Conservation (phyloP, 2,113 vertebrate genomes). For the Myiagra hebetior region DNA sequence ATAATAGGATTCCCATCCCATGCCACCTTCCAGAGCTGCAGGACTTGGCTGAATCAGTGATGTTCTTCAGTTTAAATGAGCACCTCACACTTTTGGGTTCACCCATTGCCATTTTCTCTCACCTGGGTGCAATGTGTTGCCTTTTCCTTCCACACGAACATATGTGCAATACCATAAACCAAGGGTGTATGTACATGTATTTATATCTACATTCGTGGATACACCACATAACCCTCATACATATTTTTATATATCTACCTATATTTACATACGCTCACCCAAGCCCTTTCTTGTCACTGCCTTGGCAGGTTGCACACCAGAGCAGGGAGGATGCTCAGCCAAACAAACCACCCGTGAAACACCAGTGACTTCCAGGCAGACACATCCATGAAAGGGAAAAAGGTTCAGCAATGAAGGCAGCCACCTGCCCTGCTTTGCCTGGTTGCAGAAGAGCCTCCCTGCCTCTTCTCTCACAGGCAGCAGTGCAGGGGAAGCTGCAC, state of each 20-base stretch:
- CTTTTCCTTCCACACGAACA: background rate
- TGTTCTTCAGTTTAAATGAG: background rate
- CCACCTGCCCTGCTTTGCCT: background rate
- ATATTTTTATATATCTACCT: background rate
- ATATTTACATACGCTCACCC: background rate
- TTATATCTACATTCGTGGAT: background rate
- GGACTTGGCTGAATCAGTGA: background rate
- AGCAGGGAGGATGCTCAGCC: background rate
- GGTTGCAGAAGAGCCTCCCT: background rate
- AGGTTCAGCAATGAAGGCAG: background rate
- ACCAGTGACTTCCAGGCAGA: background rate
- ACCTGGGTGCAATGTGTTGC: rapidly evolving
- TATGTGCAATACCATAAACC: background rate
- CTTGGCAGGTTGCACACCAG: background rate
- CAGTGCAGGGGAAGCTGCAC: background rate
- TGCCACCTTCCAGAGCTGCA: background rate
- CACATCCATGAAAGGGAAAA: background rate
- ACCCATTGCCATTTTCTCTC: background rate
- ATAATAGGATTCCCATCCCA: background rate
- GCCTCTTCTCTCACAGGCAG: background rate
- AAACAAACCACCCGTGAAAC: background rate
- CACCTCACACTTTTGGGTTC: background rate
- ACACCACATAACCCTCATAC: background rate
- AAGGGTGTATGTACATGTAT: too few species aligned
- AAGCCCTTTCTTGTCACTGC: background rate